phyloP scores from a whole-genome alignment of 1,140 invertebrate species.

The Delia radicum region DNA sequence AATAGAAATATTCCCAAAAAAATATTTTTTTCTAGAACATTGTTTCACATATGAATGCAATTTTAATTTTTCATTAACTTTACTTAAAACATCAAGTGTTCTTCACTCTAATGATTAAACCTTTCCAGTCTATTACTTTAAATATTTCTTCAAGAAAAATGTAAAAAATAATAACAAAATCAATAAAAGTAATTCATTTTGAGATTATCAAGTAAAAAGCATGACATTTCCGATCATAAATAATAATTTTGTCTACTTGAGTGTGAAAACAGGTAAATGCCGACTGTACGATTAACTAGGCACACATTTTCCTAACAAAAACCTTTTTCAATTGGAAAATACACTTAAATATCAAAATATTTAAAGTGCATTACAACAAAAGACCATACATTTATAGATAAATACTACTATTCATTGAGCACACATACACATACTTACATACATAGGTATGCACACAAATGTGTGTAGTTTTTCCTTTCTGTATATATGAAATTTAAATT shows the following conservation, averaged over 20 bases:
- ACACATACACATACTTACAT: not conserved
- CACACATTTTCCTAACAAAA: too few relatives aligned
- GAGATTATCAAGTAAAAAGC: not conserved
- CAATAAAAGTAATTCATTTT: slow-evolving; percentile 7
- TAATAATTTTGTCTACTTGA: not conserved
- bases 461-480: not conserved
- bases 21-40: too few relatives aligned
- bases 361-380: not conserved
- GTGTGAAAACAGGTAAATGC: too few relatives aligned
- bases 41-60: too few relatives aligned
- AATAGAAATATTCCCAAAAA: too few relatives aligned
- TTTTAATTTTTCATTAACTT: too few relatives aligned
- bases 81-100: too few relatives aligned
- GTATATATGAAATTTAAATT: not conserved
- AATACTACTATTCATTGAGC: not conserved
- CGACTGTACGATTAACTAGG: too few relatives aligned
- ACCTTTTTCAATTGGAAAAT: too few relatives aligned
- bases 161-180: not conserved
- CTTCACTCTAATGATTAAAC: too few relatives aligned
- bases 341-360: not conserved
- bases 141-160: too few relatives aligned
- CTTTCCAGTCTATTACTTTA: too few relatives aligned
- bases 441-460: not conserved
- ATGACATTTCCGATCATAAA: slow-evolving; percentile 17
- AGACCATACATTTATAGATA: not conserved